A percentile compares a stretch with the other conserved stretches of the same genome.
Evolutionary conservation across 35 echinoderm and acorn worm genomes (phyloP).

Genomic region (Diadema setosum): DNA sequence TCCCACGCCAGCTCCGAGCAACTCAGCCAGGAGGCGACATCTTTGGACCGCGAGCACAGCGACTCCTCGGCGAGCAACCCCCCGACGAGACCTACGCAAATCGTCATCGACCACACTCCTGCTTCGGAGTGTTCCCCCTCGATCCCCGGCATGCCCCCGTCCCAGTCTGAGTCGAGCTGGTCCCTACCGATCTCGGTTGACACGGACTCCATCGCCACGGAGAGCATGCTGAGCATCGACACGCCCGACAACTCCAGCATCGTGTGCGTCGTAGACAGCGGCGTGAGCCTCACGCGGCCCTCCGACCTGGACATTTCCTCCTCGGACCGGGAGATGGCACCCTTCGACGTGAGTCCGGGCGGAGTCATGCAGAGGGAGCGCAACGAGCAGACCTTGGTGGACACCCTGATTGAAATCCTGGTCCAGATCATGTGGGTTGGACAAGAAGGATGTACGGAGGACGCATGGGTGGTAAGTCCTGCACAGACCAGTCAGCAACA

Average conservation of each 20-base stretch:
- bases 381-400: slow-evolving; percentile 62
- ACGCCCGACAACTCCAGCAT: not conserved
- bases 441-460: slow-evolving; percentile 69
- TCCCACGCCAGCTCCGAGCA: not conserved
- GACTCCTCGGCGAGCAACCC: not conserved
- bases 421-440: slow-evolving; percentile 91
- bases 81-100: not conserved
- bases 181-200: not conserved
- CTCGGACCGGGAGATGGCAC: not conserved
- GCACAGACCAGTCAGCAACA: too few species aligned
- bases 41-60: not conserved
- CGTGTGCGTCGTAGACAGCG: slow-evolving; percentile 1
- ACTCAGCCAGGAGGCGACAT: not conserved
- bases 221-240: not conserved
- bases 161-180: not conserved
- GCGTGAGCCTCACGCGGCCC: not conserved
- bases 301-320: not conserved
- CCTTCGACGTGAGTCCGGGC: slow-evolving; percentile 20
- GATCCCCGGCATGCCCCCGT: not conserved
- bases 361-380: slow-evolving; percentile 48
- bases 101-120: not conserved
- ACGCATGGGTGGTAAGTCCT: slow-evolving; percentile 81
- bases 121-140: not conserved
- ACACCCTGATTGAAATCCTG: slow-evolving; percentile 82
- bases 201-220: not conserved